A percentile compares a stretch with the other conserved stretches of the same genome.
phyloP scores from a whole-genome alignment of 2,888 invertebrate genomes.

The Chloromyia formosa region DNA sequence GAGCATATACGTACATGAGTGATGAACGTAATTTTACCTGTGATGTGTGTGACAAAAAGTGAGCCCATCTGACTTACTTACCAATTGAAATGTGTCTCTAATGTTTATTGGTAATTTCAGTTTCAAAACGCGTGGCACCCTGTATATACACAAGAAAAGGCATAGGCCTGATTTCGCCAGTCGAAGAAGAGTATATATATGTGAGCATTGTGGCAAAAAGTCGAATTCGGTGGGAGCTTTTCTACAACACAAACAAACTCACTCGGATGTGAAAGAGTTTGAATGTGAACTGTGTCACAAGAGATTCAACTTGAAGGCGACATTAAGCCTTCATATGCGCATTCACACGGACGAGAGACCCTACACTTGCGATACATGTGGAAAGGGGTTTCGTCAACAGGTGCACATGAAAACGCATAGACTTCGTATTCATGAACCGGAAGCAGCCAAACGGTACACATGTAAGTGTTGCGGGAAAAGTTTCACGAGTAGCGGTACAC shows the following conservation, averaged over 20 bases:
- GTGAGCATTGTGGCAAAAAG: conserved; percentile 46
- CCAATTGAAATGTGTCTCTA: too few relatives aligned
- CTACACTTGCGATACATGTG: conserved; percentile 1
- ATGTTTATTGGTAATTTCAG: too few relatives aligned
- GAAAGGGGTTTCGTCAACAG: conserved; percentile 13
- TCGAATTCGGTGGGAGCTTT: conserved; percentile 37
- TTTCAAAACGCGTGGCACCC: conserved; percentile 48
- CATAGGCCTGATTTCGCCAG: conserved; percentile 45
- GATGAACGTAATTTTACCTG: too few relatives aligned
- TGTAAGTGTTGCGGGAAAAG: conserved; percentile 48
- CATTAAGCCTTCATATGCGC: not conserved
- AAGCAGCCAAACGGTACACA: not conserved
- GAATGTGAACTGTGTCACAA: conserved; percentile 8
- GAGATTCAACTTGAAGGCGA: not conserved
- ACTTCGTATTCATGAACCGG: not conserved
- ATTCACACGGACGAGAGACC: conserved; percentile 19
- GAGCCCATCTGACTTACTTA: too few relatives aligned
- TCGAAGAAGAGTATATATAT: not conserved
- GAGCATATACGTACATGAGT: too few relatives aligned
- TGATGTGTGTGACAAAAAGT: too few relatives aligned
- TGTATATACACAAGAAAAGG: conserved; percentile 47
- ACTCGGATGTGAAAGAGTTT: not conserved
- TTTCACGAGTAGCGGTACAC: conserved; percentile 37
- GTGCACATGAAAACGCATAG: conserved; percentile 2
- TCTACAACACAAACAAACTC: not conserved